These are phyloP conservation scores for Acipenser transmontanus DNA, from an alignment of 2,797 vertebrate genomes.

Conservation along the genomic window DNA sequence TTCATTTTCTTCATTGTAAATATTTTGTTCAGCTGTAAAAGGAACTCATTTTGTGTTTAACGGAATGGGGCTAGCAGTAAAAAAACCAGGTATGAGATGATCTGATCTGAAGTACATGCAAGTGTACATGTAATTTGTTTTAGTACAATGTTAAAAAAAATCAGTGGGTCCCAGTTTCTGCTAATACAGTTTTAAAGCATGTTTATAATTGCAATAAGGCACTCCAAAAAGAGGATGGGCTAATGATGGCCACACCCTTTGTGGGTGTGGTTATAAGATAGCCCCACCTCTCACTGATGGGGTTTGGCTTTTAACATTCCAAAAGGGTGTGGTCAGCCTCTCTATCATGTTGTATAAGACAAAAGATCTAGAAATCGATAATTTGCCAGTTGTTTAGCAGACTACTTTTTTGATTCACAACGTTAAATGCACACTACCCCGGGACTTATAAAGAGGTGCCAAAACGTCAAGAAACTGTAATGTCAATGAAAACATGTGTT, in stretches of 20 bases:
- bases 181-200: neutral
- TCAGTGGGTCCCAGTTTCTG: conserved; percentile 1
- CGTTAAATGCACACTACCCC: neutral
- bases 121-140: neutral
- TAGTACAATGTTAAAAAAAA: conserved; percentile 11
- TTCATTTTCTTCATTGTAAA: conserved; percentile 76
- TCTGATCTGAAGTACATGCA: conserved; percentile 2
- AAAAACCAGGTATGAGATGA: conserved; percentile 38
- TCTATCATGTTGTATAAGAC: too few species aligned
- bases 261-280: too few species aligned
- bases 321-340: too few species aligned
- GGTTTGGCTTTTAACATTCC: too few species aligned
- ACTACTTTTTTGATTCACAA: too few species aligned
- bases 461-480: neutral
- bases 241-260: neutral
- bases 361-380: too few species aligned
- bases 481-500: neutral
- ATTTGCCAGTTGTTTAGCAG: too few species aligned
- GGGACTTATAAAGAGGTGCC: neutral
- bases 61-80: conserved; percentile 67
- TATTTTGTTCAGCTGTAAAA: conserved; percentile 70
- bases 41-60: conserved; percentile 54
- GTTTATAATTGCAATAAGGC: too few species aligned
- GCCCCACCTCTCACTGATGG: too few species aligned
- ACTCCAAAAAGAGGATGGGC: neutral